A percentile compares a stretch with the other conserved stretches of the same genome.
These are phyloP conservation scores for Eugnorisma glareosa DNA, from an alignment of 2,888 invertebrate genomes.

Conservation along the genomic window DNA sequence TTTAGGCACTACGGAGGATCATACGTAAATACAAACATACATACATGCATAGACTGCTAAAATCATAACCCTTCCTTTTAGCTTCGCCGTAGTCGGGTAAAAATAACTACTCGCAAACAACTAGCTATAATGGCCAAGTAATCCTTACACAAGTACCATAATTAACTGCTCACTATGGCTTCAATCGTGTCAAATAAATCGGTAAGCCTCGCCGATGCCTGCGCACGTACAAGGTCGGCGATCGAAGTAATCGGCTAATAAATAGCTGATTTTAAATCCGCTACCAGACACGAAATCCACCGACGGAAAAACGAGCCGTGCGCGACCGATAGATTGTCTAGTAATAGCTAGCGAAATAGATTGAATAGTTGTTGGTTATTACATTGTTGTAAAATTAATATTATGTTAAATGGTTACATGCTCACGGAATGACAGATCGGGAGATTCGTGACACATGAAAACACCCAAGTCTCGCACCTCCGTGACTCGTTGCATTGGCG, in stretches of 20 bases:
- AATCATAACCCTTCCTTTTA: too few relatives aligned
- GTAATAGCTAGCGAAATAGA: conserved; percentile 9
- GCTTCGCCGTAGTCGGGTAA: too few relatives aligned
- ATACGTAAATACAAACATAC: too few relatives aligned
- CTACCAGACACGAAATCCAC: conserved; percentile 26
- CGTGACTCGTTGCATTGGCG: too few relatives aligned
- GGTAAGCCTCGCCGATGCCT: conserved; percentile 26
- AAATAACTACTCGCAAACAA: background rate
- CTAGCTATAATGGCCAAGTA: background rate
- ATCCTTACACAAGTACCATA: conserved; percentile 21
- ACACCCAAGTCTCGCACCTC: too few relatives aligned
- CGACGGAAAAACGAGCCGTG: conserved; percentile 31
- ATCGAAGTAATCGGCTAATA: conserved; percentile 35
- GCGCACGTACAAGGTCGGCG: conserved; percentile 36
- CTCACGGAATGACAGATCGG: too few relatives aligned
- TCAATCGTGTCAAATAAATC: conserved; percentile 44
- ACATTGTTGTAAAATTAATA: conserved; percentile 3
- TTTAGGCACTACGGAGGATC: too few relatives aligned
- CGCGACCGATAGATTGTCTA: conserved; percentile 35
- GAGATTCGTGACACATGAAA: too few relatives aligned
- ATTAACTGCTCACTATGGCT: conserved; percentile 36
- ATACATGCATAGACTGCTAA: too few relatives aligned
- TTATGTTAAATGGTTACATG: too few relatives aligned
- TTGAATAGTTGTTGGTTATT: conserved; percentile 1
- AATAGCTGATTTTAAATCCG: conserved; percentile 43